Evolutionary conservation across 2,888 invertebrate species (phyloP), one percentile per base, ranked within the genome.

Genomic region (Philopedon plagiatum): DNA sequence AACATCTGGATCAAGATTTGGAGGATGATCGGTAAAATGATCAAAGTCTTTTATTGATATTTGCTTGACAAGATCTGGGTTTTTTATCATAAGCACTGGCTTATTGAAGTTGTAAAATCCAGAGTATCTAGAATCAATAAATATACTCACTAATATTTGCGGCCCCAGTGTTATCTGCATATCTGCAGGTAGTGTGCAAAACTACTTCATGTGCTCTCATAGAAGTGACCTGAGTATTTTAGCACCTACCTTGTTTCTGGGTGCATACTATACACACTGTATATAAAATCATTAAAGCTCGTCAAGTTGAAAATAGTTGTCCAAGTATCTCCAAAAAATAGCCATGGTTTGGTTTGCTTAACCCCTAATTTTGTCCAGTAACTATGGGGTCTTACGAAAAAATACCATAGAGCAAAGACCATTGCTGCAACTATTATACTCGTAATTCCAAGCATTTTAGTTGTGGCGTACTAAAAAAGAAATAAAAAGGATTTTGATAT

Each of bases 31-130:
- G n/a, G n/a, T n/a, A n/a, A n/a, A 90, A 81, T 88, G 84, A 61
- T 90, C 90, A 80, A 89, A 90, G 79, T 90, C 89, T 71, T 89
- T 86, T 26, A 90, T 87, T 67, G 87, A 85, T 11, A 91, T 82
- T 39, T 86, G 84, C 80, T 90, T 90, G 11, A 91, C 87, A 13
- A 91, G 79, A 5, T 90, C 90, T 8, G 88, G 86, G 79, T 90
- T 89, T 73, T 87, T 80, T 0, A 90, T 75, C 44, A 88, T 83
- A 15, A 90, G 78, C 0, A 86, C 73, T 1, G 90, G 90, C 0
- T 29, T 65, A 4, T 39, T 60, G 60, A 81, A 80, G 21, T 78
- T 76, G 62, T 78, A 80, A 1, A 78, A 41, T 8, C 82, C 83
- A 46, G 69, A 60, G 65, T 80, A 82, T 76, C 80, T 66, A 15